Percentiles rank a stretch among this genome's conserved stretches.
Conservation (phyloP, 2,888 invertebrate genomes). For the Euplagia quadripunctaria region DNA sequence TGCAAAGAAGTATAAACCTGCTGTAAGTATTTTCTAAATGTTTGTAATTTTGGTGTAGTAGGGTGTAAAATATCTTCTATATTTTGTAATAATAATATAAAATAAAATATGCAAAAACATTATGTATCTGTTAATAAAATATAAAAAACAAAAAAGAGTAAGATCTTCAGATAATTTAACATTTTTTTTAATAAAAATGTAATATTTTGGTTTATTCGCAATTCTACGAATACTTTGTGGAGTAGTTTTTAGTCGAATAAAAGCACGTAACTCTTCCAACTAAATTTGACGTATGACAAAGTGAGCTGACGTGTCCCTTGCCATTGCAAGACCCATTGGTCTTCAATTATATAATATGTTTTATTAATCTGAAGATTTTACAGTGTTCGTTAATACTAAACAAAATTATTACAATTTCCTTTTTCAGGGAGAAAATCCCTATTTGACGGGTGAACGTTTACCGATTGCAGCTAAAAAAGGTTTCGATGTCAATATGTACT, state of each 20-base stretch:
- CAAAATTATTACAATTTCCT: constrained; percentile 26
- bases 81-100: not conserved
- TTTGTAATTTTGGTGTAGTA: not conserved
- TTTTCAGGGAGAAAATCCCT: constrained; percentile 93
- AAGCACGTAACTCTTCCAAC: not conserved
- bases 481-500: constrained; percentile 88
- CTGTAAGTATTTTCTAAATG: constrained; percentile 66
- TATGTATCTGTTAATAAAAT: not conserved
- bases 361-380: not conserved
- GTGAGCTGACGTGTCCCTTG: not conserved
- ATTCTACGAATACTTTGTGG: not conserved
- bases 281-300: not conserved
- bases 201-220: not conserved
- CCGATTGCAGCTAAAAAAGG: constrained; percentile 98
- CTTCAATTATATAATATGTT: too few species aligned
- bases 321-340: too few species aligned
- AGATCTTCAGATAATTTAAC: too few species aligned
- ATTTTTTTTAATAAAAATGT: not conserved
- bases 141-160: too few species aligned
- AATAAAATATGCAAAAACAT: not conserved
- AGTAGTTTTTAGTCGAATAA: not conserved
- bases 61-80: too few species aligned
- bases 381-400: not conserved
- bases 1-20: constrained; percentile 92
- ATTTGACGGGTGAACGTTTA: constrained; percentile 93